Evolutionary conservation across 2,888 invertebrate genomes (phyloP).

Genomic region (Drosophila kuntzei): DNA sequence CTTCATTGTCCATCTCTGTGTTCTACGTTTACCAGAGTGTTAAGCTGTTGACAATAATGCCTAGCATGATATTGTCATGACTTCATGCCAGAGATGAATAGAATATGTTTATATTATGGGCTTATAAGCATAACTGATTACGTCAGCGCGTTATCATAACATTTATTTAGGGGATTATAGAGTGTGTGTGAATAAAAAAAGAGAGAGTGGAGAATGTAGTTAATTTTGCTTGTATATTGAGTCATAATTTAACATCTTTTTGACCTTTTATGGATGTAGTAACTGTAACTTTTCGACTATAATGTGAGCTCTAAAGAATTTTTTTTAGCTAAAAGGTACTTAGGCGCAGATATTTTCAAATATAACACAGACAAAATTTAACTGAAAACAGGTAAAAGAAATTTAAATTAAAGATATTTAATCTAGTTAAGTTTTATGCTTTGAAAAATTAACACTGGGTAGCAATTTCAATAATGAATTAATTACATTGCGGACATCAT

Average conservation of each 20-base stretch:
- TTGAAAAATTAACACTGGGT: no score
- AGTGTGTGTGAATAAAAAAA: conserved; percentile 3
- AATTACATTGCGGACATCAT: no score
- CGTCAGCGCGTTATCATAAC: conserved; percentile 45
- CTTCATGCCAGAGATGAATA: conserved; percentile 21
- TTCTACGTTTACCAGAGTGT: conserved; percentile 37
- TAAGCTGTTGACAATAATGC: conserved; percentile 60
- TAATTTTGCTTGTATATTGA: conserved; percentile 3
- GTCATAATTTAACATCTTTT: background rate
- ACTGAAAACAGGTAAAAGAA: no score
- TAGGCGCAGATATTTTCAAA: no score
- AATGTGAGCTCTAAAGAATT: background rate
- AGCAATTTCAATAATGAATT: no score
- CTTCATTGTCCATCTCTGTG: background rate
- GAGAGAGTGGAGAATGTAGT: background rate
- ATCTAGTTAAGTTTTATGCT: no score
- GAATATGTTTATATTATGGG: conserved; percentile 26
- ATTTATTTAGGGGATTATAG: conserved; percentile 9
- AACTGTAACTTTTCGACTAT: background rate
- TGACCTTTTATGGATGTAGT: background rate
- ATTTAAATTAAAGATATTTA: no score
- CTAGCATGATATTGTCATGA: conserved; percentile 36
- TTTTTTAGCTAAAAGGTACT: background rate
- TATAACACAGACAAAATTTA: no score
- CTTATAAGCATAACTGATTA: conserved; percentile 37